These are phyloP conservation scores for Dasyornis broadbenti DNA, from an alignment of 2,113 vertebrate species.

Conservation along the genomic window DNA sequence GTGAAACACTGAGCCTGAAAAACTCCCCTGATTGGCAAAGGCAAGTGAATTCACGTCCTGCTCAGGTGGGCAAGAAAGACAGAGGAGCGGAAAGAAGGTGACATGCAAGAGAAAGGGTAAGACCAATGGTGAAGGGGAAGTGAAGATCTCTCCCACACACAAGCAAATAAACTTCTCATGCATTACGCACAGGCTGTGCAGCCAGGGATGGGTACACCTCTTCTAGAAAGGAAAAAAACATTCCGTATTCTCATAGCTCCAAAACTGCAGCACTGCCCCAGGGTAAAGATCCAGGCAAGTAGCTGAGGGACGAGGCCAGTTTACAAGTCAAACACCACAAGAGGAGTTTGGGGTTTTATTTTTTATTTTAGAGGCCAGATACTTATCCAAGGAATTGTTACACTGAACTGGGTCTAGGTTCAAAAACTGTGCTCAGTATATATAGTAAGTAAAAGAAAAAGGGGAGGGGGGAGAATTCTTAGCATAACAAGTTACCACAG, in stretches of 20 bases:
- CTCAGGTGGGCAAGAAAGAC: background rate
- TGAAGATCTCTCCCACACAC: background rate
- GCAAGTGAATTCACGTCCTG: background rate
- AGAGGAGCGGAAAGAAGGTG: background rate
- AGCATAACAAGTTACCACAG: background rate
- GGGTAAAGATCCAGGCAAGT: background rate
- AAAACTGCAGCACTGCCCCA: background rate
- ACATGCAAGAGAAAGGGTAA: background rate
- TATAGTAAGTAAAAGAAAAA: background rate
- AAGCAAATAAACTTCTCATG: background rate
- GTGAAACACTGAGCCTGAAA: background rate
- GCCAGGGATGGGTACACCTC: background rate
- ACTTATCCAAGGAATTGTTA: background rate
- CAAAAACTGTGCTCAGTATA: background rate
- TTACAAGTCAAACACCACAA: background rate
- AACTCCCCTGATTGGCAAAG: background rate
- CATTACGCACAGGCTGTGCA: background rate
- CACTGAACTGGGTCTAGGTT: background rate
- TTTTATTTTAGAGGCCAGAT: background rate
- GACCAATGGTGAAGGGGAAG: background rate
- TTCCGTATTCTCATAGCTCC: background rate
- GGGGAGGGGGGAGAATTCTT: background rate
- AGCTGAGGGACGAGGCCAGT: background rate
- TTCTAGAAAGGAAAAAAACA: background rate
- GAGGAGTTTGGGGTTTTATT: background rate